Evolutionary conservation across 2,797 vertebrate genomes (phyloP).

Genomic region (Hippoglossus hippoglossus): DNA sequence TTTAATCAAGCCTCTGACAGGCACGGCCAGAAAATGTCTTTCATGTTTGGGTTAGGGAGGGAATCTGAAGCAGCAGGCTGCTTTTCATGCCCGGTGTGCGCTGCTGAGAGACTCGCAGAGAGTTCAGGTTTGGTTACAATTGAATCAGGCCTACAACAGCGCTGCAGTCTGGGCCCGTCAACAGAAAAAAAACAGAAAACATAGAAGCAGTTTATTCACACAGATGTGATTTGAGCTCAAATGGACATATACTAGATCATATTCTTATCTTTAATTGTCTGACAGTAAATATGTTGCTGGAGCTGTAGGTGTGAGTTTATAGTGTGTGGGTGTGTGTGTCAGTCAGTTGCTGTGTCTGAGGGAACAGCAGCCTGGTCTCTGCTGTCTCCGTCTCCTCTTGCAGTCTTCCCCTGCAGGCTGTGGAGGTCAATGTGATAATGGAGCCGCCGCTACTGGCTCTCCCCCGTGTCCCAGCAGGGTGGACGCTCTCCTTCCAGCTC

Average conservation of each 20-base stretch:
- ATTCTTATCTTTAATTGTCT: conserved; percentile 31
- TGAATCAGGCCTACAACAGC: conserved; percentile 53
- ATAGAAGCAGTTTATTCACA: conserved; percentile 11
- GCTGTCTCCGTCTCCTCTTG: conserved; percentile 59
- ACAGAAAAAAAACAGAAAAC: background rate
- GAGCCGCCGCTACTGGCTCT: conserved; percentile 71
- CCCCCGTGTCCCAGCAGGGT: conserved; percentile 62
- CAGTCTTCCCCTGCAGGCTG: conserved; percentile 55
- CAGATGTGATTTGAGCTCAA: background rate
- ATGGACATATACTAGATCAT: conserved; percentile 6
- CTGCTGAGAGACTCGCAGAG: conserved; percentile 54
- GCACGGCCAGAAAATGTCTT: conserved; percentile 72
- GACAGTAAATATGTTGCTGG: conserved; percentile 32
- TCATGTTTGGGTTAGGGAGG: conserved; percentile 75
- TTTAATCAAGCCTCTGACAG: conserved; percentile 77
- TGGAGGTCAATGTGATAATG: conserved; percentile 73
- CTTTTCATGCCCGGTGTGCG: conserved; percentile 54
- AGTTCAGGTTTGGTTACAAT: conserved; percentile 75
- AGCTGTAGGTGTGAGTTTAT: conserved; percentile 10
- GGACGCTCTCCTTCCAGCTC: conserved; percentile 61
- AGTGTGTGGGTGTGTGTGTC: background rate
- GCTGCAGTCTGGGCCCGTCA: conserved; percentile 2
- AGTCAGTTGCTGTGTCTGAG: conserved; percentile 32
- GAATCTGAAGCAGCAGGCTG: conserved; percentile 68
- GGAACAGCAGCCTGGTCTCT: conserved; percentile 52